Evolutionary conservation across 37 sponge, comb jelly and placozoan genomes (phyloP).

Genomic region (Crambe crambe): DNA sequence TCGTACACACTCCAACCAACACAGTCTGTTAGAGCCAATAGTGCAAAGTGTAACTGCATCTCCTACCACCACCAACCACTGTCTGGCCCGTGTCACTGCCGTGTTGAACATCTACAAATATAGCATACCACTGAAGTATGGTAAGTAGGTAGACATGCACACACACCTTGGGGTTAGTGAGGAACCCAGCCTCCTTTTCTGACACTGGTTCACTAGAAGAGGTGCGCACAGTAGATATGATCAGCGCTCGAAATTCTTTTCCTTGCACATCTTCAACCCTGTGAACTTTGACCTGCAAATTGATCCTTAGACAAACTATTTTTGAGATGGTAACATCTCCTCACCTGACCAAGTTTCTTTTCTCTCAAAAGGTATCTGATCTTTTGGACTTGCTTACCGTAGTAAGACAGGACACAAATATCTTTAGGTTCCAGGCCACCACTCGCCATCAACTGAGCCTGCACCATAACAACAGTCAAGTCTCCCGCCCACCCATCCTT

Average conservation of each 20-base stretch:
- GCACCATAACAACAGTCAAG: background rate
- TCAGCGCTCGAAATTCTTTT: constrained; percentile 77
- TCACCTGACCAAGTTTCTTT: constrained; percentile 39
- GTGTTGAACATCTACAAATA: constrained; percentile 86
- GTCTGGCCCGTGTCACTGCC: constrained; percentile 83
- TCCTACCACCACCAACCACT: constrained; percentile 88
- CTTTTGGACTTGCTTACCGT: constrained; percentile 51
- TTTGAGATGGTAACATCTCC: background rate
- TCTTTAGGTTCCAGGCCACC: constrained; percentile 45
- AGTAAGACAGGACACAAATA: constrained; percentile 84
- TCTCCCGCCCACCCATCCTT: constrained; percentile 8
- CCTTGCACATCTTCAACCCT: constrained; percentile 81
- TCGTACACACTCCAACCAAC: constrained; percentile 82
- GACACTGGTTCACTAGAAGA: constrained; percentile 41
- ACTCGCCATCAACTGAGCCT: constrained; percentile 28
- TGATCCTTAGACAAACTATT: background rate
- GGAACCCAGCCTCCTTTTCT: constrained; percentile 69
- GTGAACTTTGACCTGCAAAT: constrained; percentile 58
- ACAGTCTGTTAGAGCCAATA: constrained; percentile 82
- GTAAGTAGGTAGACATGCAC: background rate
- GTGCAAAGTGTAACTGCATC: constrained; percentile 89
- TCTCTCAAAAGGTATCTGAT: constrained; percentile 58
- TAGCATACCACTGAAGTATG: background rate
- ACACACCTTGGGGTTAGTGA: constrained; percentile 82
- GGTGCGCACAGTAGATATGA: constrained; percentile 86